Evolutionary conservation across 2,888 invertebrate genomes (phyloP).

Genomic region (Tenthredo notha): DNA sequence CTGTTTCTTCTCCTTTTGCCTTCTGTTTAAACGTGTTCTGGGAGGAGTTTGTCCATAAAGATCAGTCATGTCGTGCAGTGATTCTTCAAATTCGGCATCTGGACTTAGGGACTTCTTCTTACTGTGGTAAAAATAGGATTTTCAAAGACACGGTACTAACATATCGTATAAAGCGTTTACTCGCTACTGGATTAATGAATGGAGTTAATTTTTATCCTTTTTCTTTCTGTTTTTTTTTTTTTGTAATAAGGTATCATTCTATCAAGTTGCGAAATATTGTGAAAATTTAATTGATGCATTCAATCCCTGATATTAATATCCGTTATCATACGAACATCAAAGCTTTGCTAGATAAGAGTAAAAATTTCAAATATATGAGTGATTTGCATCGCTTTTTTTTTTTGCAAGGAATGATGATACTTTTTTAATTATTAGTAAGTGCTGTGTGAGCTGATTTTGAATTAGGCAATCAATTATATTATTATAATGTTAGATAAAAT

Average conservation of each 20-base stretch:
- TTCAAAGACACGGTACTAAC: not conserved
- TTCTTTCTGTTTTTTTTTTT: not conserved
- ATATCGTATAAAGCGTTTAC: not conserved
- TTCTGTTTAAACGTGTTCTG: slow-evolving; percentile 83
- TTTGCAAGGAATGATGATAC: not conserved
- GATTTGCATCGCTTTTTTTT: not conserved
- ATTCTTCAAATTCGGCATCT: slow-evolving; percentile 67
- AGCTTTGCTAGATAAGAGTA: slow-evolving; percentile 22
- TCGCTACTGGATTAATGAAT: not conserved
- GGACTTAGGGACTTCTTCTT: slow-evolving; percentile 51
- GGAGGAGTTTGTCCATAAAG: slow-evolving; percentile 90
- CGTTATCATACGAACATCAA: not conserved
- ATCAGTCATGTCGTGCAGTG: slow-evolving; percentile 78
- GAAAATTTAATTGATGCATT: not conserved
- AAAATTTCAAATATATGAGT: not conserved
- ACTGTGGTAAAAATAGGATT: not conserved
- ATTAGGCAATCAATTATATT: not conserved
- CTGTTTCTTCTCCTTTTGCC: slow-evolving; percentile 79
- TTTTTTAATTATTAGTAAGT: not conserved
- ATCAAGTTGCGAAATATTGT: not conserved
- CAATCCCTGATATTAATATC: not conserved
- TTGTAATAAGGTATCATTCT: not conserved
- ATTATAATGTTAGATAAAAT: not conserved
- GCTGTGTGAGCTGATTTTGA: not conserved
- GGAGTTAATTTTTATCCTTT: not conserved